Evolutionary conservation across 2,888 invertebrate genomes (phyloP).

Genomic region (Podabrus alpinus): DNA sequence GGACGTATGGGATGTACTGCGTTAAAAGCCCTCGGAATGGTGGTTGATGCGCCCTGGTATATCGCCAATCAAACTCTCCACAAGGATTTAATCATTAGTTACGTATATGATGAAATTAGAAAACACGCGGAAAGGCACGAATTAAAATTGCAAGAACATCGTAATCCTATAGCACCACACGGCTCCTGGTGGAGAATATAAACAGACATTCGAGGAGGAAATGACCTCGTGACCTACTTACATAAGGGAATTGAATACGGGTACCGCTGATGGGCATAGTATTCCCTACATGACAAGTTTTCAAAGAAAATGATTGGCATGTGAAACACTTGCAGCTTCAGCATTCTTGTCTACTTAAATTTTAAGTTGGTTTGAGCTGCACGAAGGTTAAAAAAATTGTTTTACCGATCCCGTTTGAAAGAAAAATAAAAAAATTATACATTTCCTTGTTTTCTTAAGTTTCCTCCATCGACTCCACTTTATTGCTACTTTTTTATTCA

Average conservation of each 20-base stretch:
- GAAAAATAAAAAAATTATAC: neutral
- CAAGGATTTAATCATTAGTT: no score
- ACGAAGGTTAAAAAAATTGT: neutral
- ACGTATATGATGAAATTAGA: neutral
- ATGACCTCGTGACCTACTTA: neutral
- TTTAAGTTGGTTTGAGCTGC: neutral
- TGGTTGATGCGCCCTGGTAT: no score
- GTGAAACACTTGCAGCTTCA: no score
- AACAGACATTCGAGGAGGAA: neutral
- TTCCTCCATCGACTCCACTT: neutral
- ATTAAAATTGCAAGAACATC: neutral
- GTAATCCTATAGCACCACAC: no score
- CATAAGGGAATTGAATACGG: neutral
- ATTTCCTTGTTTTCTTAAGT: neutral
- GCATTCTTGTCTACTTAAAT: no score
- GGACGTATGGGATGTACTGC: no score
- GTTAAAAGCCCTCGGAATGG: no score
- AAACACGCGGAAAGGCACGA: neutral
- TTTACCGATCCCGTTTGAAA: neutral
- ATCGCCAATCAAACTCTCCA: no score
- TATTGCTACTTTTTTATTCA: constrained; percentile 3
- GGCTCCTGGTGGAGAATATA: neutral
- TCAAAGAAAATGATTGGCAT: no score
- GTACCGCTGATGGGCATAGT: no score
- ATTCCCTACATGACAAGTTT: neutral